Evolutionary conservation across 2,797 vertebrate genomes (phyloP), one percentile per base, ranked within the genome.

Genomic region (Pseudomugil tenellus): DNA sequence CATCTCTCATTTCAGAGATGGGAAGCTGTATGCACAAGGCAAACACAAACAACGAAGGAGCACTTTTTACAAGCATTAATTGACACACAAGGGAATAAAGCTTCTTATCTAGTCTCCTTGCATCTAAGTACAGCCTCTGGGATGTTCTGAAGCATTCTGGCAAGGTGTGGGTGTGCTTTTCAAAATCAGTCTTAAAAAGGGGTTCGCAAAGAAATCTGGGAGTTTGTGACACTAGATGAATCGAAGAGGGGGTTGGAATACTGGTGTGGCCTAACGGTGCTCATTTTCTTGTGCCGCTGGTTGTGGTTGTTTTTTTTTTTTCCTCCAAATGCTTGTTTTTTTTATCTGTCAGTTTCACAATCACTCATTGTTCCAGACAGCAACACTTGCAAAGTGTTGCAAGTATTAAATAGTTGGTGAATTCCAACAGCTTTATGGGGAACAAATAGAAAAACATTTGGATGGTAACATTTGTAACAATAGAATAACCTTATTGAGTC

Each of bases 1-100:
- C 56, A 32, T 84, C 77, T 78, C 71, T 57, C 58, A 58, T 6
- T 32, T 62, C 69, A 77, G 56, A 53, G 54, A 76, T 67, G 61
- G 51, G 69, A 79, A 72, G 74, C 76, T 46, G 41, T 53, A 8
- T 39, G 46, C 63, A 60, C 16, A 28, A 67, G 59, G 58, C 74
- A 80, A 91, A 87, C 74, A 54, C 74, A 83, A 75, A 76, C 74
- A 67, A 58, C 63, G 26, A 77, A 79, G 71, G 55, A 77, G 58
- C 60, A 59, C n/a, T 84, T 87, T 89, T 84, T 80, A 60, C 61
- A 70, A 78, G 26, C 67, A 87, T 87, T 91, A 91, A 92, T 92
- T 90, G 86, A 75, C 82, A 86, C 89, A 70, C 83, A 25, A 71
- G 87, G 89, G 91, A 89, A 84, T 89, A 76, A 51, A 62, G 46